These are phyloP conservation scores for Drosophila kikkawai DNA, from an alignment of 1,140 invertebrate species.

Conservation along the genomic window DNA sequence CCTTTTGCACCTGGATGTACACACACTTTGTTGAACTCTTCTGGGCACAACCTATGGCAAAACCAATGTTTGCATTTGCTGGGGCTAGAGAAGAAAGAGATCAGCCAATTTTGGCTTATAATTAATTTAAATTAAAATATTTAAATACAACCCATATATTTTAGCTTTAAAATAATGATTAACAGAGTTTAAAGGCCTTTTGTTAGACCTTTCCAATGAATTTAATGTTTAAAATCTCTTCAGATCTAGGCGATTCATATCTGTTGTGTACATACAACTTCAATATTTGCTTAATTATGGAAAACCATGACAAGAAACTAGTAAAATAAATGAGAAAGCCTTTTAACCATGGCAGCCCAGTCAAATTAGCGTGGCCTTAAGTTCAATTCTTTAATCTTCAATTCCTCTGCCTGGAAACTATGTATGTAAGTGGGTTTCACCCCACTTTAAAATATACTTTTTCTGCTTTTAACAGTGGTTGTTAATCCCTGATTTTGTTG, in stretches of 20 bases:
- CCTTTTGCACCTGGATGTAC: constrained; percentile 10
- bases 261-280: too few species aligned
- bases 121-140: neutral
- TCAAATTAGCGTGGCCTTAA: too few species aligned
- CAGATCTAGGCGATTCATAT: neutral
- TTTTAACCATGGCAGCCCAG: too few species aligned
- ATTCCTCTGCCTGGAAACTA: too few species aligned
- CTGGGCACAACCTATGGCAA: neutral
- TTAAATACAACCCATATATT: neutral
- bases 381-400: too few species aligned
- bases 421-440: too few species aligned
- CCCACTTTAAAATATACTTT: too few species aligned
- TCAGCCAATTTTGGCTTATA: neutral
- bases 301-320: too few species aligned
- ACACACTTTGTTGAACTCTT: constrained; percentile 6
- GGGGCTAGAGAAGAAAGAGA: neutral
- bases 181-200: neutral
- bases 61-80: neutral
- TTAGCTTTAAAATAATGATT: neutral
- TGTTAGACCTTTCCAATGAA: neutral
- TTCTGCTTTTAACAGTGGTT: too few species aligned
- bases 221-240: neutral
- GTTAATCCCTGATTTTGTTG: neutral
- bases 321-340: too few species aligned
- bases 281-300: too few species aligned